Conservation (phyloP, 2,797 vertebrate genomes). For the Crypturellus tataupa region DNA sequence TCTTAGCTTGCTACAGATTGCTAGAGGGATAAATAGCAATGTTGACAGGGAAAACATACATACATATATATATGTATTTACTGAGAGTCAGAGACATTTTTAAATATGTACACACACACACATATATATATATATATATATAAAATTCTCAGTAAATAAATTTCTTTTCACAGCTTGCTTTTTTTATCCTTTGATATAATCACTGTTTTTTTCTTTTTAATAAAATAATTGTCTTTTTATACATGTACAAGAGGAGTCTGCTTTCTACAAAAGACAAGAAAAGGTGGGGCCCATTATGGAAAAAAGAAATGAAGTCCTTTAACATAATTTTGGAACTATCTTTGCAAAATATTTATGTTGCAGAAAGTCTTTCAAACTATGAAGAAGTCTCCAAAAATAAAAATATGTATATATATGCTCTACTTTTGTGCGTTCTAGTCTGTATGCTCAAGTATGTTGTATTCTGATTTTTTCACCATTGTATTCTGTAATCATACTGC, state of each 20-base stretch:
- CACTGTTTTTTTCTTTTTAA: rapidly evolving
- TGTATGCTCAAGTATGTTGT: neutral
- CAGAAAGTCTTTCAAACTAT: conserved; percentile 25
- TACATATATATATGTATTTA: too few species aligned
- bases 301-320: neutral
- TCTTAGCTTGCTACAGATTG: neutral
- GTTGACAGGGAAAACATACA: neutral
- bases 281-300: neutral
- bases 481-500: neutral
- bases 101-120: too few species aligned
- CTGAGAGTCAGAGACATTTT: too few species aligned
- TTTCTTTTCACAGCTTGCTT: neutral
- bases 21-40: neutral
- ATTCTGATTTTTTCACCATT: neutral
- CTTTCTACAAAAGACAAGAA: neutral
- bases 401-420: too few species aligned
- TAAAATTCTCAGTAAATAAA: neutral
- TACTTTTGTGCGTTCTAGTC: too few species aligned
- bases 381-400: conserved; percentile 20
- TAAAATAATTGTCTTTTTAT: neutral
- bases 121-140: too few species aligned
- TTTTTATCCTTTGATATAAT: neutral
- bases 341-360: neutral
- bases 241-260: neutral
- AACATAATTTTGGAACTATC: neutral